Base-by-base conservation (phyloP, 2,888 invertebrate genomes). In the Acronicta leporina region DNA sequence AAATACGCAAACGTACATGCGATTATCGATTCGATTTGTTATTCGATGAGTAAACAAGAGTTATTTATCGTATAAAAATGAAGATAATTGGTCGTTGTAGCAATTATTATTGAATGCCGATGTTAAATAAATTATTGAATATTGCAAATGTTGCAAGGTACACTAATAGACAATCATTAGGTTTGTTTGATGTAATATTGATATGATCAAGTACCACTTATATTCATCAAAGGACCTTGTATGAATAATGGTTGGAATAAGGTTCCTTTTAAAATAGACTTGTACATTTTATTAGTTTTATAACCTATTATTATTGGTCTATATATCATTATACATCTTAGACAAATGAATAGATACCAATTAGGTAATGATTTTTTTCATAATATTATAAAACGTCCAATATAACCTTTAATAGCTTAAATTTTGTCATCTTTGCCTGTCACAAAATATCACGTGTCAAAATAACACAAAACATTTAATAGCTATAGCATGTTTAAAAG, bases 61-160 rank as follows among this genome's bases (percentile, higher is more conserved):
- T 59, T 71, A 53, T 52, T 47, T 42, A 52, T 59, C 13, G 53
- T 53, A 65, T 50, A 54, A 71, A 66, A 62, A 59, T 53, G 55
- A 52, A n/a, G 42, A 9, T 70, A 54, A 61, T 58, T 61, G 61
- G 15, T 43, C 5, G 25, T 33, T 27, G 20, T 35, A 53, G 47
- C 41, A 61, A 61, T 70, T 49, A 74, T 60, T 53, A 74, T 60
- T 53, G 16, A 35, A 56, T 38, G 38, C 41, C 40, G 45, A 40
- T 42, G 1, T 33, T 33, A 13, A 49, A 43, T 60, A 52, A 55
- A 46, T 56, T 0, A 15, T 41, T 64, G 9, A 30, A 30, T 9
- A 11, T 11, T 33, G 33, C 11, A 15, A 30, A 15, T 27, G 6
- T 51, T 16, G 27, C 47, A 47, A 51, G 45, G 59, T 38, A 44